Conservation (phyloP, 53 echinoderm and acorn worm genomes). For the Zoroaster sp. region DNA sequence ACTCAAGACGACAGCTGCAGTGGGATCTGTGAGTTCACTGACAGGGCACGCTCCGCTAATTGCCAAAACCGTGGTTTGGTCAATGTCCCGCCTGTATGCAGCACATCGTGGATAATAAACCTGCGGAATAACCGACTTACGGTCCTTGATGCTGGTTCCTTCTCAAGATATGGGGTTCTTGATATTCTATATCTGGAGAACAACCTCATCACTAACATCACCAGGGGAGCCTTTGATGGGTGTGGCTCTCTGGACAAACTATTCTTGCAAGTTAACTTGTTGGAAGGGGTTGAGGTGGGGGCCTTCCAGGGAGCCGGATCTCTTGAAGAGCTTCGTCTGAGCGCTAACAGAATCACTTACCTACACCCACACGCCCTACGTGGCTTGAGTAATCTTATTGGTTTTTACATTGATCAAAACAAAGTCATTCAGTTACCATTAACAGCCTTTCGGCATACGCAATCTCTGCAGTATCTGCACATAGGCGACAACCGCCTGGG, state of each 20-base stretch:
- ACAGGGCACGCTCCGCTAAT: background rate
- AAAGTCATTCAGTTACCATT: background rate
- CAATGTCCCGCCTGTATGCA: slow-evolving; percentile 18
- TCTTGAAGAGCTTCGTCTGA: slow-evolving; percentile 43
- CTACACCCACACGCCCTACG: slow-evolving; percentile 41
- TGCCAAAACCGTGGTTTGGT: slow-evolving; percentile 31
- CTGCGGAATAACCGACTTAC: slow-evolving; percentile 16
- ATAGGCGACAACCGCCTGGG: slow-evolving; percentile 42
- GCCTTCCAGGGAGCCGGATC: background rate
- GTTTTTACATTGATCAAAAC: slow-evolving; percentile 46
- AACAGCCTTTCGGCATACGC: slow-evolving; percentile 35
- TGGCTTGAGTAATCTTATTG: slow-evolving; percentile 27
- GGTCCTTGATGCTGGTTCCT: background rate
- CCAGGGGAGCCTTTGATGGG: slow-evolving; percentile 27
- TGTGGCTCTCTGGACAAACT: slow-evolving; percentile 22
- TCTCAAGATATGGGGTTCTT: slow-evolving; percentile 15
- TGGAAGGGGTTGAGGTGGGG: background rate
- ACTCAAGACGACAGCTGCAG: slow-evolving; percentile 18
- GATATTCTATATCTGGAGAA: background rate
- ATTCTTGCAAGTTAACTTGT: slow-evolving; percentile 10
- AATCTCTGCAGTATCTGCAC: slow-evolving; percentile 30
- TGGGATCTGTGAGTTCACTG: background rate
- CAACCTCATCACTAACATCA: slow-evolving; percentile 44
- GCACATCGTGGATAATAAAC: background rate
- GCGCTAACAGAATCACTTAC: background rate